These are phyloP conservation scores for Chymomyza caudatula DNA, from an alignment of 2,888 invertebrate genomes.

Conservation along the genomic window DNA sequence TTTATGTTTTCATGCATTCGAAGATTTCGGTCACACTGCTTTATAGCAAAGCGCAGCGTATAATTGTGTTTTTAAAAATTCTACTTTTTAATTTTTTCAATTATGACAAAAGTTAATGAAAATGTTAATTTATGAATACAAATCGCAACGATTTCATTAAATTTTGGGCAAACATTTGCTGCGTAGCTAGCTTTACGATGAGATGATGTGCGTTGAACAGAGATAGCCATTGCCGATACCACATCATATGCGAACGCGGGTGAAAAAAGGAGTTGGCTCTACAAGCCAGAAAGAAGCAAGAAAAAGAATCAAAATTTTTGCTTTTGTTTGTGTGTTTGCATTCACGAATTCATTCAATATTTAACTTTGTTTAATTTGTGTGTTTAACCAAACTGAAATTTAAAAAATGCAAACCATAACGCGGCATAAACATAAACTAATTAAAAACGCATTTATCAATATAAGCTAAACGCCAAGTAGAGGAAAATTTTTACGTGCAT, in stretches of 20 bases:
- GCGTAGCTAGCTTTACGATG: conserved; percentile 39
- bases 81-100: not conserved
- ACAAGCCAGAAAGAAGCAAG: conserved; percentile 47
- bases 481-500: not conserved
- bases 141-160: conserved; percentile 49
- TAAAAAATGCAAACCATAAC: not conserved
- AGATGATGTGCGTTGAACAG: conserved; percentile 41
- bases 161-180: conserved; percentile 50
- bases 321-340: conserved; percentile 67
- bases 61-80: not conserved
- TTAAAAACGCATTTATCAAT: not conserved
- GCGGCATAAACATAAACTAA: not conserved
- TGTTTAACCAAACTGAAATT: conserved; percentile 2
- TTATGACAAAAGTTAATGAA: not conserved
- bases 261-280: conserved; percentile 45
- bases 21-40: not conserved
- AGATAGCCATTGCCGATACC: conserved; percentile 49
- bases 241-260: conserved; percentile 33
- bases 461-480: not conserved
- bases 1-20: not conserved
- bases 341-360: conserved; percentile 59
- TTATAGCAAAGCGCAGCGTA: not conserved
- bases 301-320: conserved; percentile 64
- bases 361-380: conserved; percentile 30
- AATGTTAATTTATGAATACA: not conserved